These are phyloP conservation scores for Pocota personata DNA, from an alignment of 2,888 invertebrate species.

Conservation along the genomic window DNA sequence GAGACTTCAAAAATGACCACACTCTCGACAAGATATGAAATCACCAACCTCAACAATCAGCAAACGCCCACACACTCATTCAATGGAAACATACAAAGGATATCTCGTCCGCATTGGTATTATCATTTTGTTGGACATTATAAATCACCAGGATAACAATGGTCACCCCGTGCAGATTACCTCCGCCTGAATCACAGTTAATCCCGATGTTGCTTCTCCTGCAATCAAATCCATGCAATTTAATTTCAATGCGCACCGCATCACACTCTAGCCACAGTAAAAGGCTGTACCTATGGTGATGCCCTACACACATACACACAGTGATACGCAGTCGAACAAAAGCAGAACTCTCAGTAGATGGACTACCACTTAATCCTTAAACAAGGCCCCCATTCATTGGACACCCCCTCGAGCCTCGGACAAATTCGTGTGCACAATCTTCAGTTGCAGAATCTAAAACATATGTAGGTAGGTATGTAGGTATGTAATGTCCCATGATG, in stretches of 20 bases:
- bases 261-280: slow-evolving; percentile 11
- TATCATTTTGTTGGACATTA: slow-evolving; percentile 76
- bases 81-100: slow-evolving; percentile 25
- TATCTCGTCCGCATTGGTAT: slow-evolving; percentile 34
- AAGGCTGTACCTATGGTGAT: slow-evolving; percentile 24
- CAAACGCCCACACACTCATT: slow-evolving; percentile 5
- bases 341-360: slow-evolving; percentile 34
- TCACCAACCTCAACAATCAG: slow-evolving; percentile 8
- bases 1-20: neutral
- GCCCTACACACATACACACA: neutral
- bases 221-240: slow-evolving; percentile 71
- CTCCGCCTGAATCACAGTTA: slow-evolving; percentile 48
- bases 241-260: slow-evolving; percentile 59
- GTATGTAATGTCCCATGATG: slow-evolving; percentile 12
- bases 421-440: slow-evolving; percentile 27
- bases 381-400: slow-evolving; percentile 27
- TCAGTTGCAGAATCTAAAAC: slow-evolving; percentile 28
- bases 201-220: slow-evolving; percentile 56
- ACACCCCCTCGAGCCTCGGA: neutral
- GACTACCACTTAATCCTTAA: slow-evolving; percentile 56
- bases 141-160: slow-evolving; percentile 81
- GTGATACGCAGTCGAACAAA: slow-evolving; percentile 25
- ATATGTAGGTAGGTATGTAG: neutral
- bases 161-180: slow-evolving; percentile 79
- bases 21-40: neutral